A percentile compares a stretch with the other conserved stretches of the same genome.
These are phyloP conservation scores for Cinclus mexicanus DNA, from an alignment of 2,113 vertebrate species.

Conservation along the genomic window DNA sequence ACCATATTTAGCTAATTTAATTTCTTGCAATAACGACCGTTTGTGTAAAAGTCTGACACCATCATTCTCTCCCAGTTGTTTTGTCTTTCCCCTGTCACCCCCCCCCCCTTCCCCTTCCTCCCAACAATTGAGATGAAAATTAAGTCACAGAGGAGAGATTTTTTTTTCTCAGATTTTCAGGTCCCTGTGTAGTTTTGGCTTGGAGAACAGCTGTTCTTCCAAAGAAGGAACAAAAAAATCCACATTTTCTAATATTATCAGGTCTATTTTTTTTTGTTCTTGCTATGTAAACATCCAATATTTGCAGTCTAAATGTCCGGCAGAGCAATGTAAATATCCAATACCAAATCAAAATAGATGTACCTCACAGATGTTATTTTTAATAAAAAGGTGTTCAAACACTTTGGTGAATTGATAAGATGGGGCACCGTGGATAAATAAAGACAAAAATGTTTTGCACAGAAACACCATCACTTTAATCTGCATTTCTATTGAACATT, in stretches of 20 bases:
- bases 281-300: neutral
- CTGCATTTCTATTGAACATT: neutral
- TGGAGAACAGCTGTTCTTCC: neutral
- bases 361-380: neutral
- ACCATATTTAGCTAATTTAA: neutral
- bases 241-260: neutral
- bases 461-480: neutral
- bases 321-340: neutral
- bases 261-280: neutral
- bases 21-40: neutral
- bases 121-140: neutral
- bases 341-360: neutral
- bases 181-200: neutral
- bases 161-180: neutral
- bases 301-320: neutral
- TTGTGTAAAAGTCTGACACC: neutral
- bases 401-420: neutral
- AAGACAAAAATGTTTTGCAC: neutral
- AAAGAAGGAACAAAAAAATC: neutral
- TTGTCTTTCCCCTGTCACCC: fast-evolving
- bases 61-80: neutral
- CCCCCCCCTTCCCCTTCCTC: neutral
- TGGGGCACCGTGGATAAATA: neutral
- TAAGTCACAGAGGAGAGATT: neutral
- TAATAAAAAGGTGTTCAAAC: neutral